Evolutionary conservation across 1,140 invertebrate species (phyloP), one percentile per base, ranked within the genome.

Genomic region (Bombus waltoni): DNA sequence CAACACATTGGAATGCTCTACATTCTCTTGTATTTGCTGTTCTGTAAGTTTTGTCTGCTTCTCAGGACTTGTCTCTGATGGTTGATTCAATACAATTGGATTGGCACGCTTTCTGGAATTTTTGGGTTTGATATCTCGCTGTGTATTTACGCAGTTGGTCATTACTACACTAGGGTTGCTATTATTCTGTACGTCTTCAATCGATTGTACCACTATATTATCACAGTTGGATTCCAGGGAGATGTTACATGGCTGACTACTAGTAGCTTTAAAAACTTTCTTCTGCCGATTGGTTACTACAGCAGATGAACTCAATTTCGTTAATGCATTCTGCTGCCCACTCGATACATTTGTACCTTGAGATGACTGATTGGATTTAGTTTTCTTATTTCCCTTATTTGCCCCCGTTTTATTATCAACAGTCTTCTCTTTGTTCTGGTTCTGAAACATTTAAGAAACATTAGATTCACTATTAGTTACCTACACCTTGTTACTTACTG

Each of bases 191-290:
- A 87, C 82, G 76, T 90, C 86, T 82, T 94, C 92, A 62, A 90
- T 92, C 85, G 93, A 91, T 92, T 93, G 90, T 92, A 92, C 87
- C 89, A 92, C 88, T 91, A 93, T 78, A 91, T 93, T 95, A 95
- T 95, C 94, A 95, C 95, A 95, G 94, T 95, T 94, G 82, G 92
- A 93, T 92, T 95, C 93, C 89, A 92, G 93, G 77, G 94, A 94
- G 66, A 92, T 84, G 74, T 92, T 93, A 82, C 87, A 92, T 38
- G 87, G 74, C 77, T 94, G 92, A 88, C 89, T 93, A 79, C 79
- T 90, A 82, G 59, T n/a, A 62, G 85, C 85, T 91, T 93, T 92
- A 77, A 91, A 75, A 90, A 89, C 73, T 91, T 94, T 93, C 82
- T 92, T 93, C 75, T 94, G 93, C 59, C 93, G 92, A 53, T 81